phyloP scores from a whole-genome alignment of 2,888 invertebrate species.

The Exephanes ischioxanthus region DNA sequence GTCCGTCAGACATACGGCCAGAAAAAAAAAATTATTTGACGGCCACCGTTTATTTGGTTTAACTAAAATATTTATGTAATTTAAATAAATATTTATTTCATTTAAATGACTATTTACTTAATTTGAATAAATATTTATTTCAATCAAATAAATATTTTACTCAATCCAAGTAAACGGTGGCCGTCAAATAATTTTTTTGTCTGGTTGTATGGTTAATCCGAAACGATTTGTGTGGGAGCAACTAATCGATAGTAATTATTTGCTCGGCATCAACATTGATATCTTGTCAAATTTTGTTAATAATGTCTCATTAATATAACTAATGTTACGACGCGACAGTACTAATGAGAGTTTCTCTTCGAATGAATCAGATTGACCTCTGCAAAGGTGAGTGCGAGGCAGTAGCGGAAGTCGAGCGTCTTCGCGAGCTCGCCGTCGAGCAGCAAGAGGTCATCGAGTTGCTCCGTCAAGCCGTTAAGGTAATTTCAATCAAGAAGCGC shows the following conservation, averaged over 20 bases:
- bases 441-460: conserved; percentile 82
- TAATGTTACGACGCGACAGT: not conserved
- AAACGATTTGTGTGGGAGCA: not conserved
- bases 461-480: conserved; percentile 81
- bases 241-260: not conserved
- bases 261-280: conserved; percentile 4
- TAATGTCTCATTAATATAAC: not conserved
- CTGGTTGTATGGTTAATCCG: not conserved
- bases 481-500: conserved; percentile 59
- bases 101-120: no score
- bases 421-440: conserved; percentile 79
- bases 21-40: no score
- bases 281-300: not conserved
- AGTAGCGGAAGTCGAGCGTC: conserved; percentile 79
- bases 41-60: no score
- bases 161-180: no score
- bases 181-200: no score
- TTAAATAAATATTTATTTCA: no score
- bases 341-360: conserved; percentile 9
- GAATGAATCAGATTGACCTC: conserved; percentile 74
- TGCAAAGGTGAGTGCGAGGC: conserved; percentile 77
- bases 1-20: not conserved
- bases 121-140: no score
- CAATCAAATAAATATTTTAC: no score
- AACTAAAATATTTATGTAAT: no score